Base-by-base conservation (phyloP, 2,797 vertebrate genomes). In the Pantherophis alleghaniensis region DNA sequence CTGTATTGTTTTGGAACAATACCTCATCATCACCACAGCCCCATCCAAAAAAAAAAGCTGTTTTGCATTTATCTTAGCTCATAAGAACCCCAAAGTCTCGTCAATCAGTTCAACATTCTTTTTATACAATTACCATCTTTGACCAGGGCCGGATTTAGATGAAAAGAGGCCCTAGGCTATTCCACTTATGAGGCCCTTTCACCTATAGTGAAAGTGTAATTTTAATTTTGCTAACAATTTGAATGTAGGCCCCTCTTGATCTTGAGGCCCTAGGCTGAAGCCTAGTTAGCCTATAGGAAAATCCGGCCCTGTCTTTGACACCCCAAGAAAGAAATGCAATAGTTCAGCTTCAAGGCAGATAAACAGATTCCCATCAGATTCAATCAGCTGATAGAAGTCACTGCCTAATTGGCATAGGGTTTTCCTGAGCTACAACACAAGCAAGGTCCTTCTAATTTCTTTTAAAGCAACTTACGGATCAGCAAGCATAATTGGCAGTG, bases 391-490 rank as follows among this genome's bases (percentile, higher is more conserved):
- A 92, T 26, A 83, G 42, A 51, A 24, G 11, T 59, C 32, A 32
- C 26, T 60, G 11, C 28, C 26, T 47, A 74, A 24, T 24, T 26
- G 42, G 5, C 42, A 42, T 42, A 86, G 26, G 61, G 26, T 51
- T 55, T 26, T 55, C 32, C 24, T 42, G 16, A 2, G 7, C 47
- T 22, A 51, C n/a, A 47, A 56, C 4, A 22, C 51, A 92, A 92
- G 7, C 20, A 66, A 60, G 4, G 69, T 20, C 18, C 42, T 87
- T 56, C 53, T 24, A 53, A 26, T 74, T 87, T 74, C 28, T 51
- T 90, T 79, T 47, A 51, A 89, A 28, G 0, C 90, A 94, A 98
- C 98, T 98, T 97, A 98, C 98, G 98, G 98, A 26, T 98, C 95
- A 0, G 97, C 98, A 51, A 98, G 96, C 96, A 97, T 96, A 93